These are phyloP conservation scores for Hemichromis elongatus DNA, from an alignment of 2,113 vertebrate genomes.

Conservation along the genomic window DNA sequence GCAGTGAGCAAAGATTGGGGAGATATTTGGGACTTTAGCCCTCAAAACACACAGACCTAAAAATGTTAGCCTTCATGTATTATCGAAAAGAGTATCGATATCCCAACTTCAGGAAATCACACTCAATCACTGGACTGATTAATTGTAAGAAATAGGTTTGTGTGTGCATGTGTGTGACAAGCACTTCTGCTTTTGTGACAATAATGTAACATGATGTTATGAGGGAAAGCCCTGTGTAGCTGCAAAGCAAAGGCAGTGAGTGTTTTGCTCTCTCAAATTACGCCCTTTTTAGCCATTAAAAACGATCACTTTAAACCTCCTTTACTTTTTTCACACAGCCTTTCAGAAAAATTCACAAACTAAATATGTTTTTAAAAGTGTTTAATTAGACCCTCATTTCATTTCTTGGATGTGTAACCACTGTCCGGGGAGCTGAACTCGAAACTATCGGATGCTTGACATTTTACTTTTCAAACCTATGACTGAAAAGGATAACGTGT, in stretches of 20 bases:
- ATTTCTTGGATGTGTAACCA: not conserved
- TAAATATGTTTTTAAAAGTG: not conserved
- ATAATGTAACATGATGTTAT: not conserved
- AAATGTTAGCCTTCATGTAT: not conserved
- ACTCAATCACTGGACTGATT: not conserved
- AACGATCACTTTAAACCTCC: not conserved
- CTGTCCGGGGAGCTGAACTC: not conserved
- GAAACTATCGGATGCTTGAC: constrained; percentile 39
- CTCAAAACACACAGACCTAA: not conserved
- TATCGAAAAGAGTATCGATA: constrained; percentile 13
- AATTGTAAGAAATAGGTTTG: not conserved
- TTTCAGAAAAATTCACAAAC: not conserved
- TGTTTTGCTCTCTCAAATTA: not conserved
- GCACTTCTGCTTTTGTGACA: not conserved
- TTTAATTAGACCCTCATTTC: not conserved
- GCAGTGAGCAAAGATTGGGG: not conserved
- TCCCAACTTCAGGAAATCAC: constrained; percentile 6
- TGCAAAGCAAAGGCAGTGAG: not conserved
- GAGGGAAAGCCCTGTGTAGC: not conserved
- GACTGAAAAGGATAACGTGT: constrained; percentile 16
- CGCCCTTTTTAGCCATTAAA: not conserved
- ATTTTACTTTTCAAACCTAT: constrained; percentile 60
- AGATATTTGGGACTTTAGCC: not conserved
- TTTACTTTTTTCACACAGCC: not conserved
- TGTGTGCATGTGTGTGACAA: rapidly evolving